Evolutionary conservation across 1,140 invertebrate species (phyloP).

Genomic region (Nomia melanderi): DNA sequence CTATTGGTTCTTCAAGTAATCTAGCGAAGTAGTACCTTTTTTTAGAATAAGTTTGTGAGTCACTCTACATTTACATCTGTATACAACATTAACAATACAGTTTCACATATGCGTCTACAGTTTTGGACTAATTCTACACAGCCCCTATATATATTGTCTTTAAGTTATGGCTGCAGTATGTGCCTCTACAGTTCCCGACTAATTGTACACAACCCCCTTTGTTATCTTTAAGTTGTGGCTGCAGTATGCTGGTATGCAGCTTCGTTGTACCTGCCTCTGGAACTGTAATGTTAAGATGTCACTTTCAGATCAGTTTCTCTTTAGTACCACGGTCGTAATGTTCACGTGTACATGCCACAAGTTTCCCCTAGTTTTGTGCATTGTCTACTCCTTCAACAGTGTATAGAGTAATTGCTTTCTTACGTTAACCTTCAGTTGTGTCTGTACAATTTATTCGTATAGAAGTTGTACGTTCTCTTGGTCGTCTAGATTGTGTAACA

Average conservation of each 20-base stretch:
- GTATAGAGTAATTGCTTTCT: neutral
- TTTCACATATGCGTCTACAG: slow-evolving; percentile 50
- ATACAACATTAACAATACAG: slow-evolving; percentile 59
- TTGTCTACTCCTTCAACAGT: slow-evolving; percentile 26
- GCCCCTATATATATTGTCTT: slow-evolving; percentile 29
- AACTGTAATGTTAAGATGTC: slow-evolving; percentile 62
- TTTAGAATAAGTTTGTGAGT: too few species aligned
- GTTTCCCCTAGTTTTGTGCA: slow-evolving; percentile 52
- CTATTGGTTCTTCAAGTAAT: too few species aligned
- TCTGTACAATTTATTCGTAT: slow-evolving; percentile 2
- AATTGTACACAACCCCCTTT: slow-evolving; percentile 33
- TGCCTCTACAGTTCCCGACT: slow-evolving; percentile 43
- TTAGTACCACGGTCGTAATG: slow-evolving; percentile 14
- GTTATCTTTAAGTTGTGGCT: slow-evolving; percentile 58
- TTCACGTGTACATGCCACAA: slow-evolving; percentile 32
- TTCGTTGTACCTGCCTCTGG: slow-evolving; percentile 55
- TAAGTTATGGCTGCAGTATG: slow-evolving; percentile 66
- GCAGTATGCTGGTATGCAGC: slow-evolving; percentile 66
- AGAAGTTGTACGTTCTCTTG: neutral
- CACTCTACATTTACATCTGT: slow-evolving; percentile 16
- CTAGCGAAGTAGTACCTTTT: too few species aligned
- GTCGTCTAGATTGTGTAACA: neutral
- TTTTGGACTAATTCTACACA: slow-evolving; percentile 40
- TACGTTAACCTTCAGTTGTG: slow-evolving; percentile 14
- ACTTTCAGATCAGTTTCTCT: slow-evolving; percentile 13